phyloP scores from a whole-genome alignment of 2,113 vertebrate species.

The Aegotheles bennettii region DNA sequence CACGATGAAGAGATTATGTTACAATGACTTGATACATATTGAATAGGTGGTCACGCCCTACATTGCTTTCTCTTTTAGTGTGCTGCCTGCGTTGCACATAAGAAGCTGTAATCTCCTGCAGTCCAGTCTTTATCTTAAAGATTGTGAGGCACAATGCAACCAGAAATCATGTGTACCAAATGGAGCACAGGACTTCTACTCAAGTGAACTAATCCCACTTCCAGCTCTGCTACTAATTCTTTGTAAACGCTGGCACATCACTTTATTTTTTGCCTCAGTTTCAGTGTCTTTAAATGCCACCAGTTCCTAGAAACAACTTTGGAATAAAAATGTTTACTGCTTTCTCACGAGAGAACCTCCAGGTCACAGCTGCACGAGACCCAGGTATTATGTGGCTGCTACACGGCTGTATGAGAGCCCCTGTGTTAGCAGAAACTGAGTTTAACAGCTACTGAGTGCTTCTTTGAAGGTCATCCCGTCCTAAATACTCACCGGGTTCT shows the following conservation, averaged over 20 bases:
- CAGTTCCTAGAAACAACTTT: not conserved
- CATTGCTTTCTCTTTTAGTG: not conserved
- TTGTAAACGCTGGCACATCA: not conserved
- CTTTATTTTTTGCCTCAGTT: not conserved
- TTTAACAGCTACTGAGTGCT: not conserved
- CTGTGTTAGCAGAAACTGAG: conserved; percentile 10
- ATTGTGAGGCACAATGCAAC: not conserved
- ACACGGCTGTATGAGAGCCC: not conserved
- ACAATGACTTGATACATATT: not conserved
- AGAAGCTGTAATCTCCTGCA: not conserved
- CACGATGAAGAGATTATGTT: not conserved
- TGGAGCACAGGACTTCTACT: not conserved
- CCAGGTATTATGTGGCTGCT: not conserved
- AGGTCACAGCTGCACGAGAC: not conserved
- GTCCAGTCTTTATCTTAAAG: not conserved
- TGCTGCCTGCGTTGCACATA: not conserved
- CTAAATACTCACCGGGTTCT: not conserved
- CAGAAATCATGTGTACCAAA: not conserved
- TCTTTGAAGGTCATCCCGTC: conserved; percentile 22
- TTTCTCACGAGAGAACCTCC: not conserved
- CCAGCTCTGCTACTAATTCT: not conserved
- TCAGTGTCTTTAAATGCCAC: not conserved
- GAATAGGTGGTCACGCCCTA: not conserved
- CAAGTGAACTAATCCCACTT: not conserved
- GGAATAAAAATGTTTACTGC: not conserved